These are phyloP conservation scores for Melopsittacus undulatus DNA, from an alignment of 2,797 vertebrate genomes.

Conservation along the genomic window DNA sequence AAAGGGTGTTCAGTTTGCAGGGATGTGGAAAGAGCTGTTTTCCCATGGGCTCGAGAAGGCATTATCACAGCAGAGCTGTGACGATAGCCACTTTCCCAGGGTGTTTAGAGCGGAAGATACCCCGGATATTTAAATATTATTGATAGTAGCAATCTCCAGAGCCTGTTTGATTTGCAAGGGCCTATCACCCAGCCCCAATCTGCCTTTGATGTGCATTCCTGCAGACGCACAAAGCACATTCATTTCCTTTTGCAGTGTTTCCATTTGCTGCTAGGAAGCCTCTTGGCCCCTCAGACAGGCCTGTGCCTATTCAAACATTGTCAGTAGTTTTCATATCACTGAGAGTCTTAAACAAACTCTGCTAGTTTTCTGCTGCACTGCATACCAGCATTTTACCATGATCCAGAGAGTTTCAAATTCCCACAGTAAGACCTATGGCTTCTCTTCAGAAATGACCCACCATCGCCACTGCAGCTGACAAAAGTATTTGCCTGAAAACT, in stretches of 20 bases:
- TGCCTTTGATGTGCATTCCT: slow-evolving; percentile 43
- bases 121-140: not conserved
- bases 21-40: not conserved
- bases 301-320: slow-evolving; percentile 1
- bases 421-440: not conserved
- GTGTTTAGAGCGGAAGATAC: not conserved
- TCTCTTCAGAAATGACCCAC: not conserved
- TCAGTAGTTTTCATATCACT: slow-evolving; percentile 6
- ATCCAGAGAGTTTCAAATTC: not conserved
- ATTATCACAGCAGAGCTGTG: not conserved
- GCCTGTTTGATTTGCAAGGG: not conserved
- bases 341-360: slow-evolving; percentile 22
- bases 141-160: slow-evolving; percentile 29
- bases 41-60: not conserved
- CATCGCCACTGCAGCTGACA: not conserved
- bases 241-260: slow-evolving; percentile 48
- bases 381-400: not conserved
- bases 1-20: not conserved
- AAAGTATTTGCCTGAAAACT: not conserved
- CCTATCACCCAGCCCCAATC: not conserved
- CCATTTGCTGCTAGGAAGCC: not conserved
- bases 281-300: not conserved
- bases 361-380: not conserved
- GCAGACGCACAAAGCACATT: not conserved
- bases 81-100: slow-evolving; percentile 9